Conservation (phyloP, 2,113 vertebrate species). For the Benitochromis conjunctus region DNA sequence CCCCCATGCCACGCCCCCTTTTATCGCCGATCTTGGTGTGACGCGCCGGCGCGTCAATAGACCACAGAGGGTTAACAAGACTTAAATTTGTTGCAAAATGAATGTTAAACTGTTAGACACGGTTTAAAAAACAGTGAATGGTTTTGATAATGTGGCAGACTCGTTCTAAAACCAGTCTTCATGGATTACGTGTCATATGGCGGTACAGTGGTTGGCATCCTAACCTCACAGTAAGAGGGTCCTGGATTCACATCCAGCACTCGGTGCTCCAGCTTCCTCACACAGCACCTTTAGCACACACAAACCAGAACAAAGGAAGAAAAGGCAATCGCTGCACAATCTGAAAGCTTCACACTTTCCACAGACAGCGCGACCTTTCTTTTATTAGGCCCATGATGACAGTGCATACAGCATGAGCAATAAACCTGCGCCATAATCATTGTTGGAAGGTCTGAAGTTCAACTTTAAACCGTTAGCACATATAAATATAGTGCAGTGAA, state of each 20-base stretch:
- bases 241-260: neutral
- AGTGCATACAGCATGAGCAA: neutral
- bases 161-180: neutral
- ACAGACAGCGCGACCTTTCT: rapidly evolving
- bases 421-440: neutral
- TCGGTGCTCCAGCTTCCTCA: neutral
- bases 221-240: neutral
- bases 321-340: neutral
- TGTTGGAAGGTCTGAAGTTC: neutral
- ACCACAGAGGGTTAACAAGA: too few species aligned
- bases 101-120: neutral
- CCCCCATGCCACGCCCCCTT: too few species aligned
- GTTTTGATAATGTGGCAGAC: neutral
- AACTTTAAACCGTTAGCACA: rapidly evolving
- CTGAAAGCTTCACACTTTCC: neutral
- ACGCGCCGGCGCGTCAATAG: too few species aligned
- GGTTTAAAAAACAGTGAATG: neutral
- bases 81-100: neutral
- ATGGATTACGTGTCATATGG: rapidly evolving
- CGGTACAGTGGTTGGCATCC: neutral
- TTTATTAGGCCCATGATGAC: neutral
- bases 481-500: neutral
- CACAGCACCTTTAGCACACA: neutral
- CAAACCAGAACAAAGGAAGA: neutral
- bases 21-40: too few species aligned